Conservation (phyloP, 2,888 invertebrate species). For the Hipparchia semele region DNA sequence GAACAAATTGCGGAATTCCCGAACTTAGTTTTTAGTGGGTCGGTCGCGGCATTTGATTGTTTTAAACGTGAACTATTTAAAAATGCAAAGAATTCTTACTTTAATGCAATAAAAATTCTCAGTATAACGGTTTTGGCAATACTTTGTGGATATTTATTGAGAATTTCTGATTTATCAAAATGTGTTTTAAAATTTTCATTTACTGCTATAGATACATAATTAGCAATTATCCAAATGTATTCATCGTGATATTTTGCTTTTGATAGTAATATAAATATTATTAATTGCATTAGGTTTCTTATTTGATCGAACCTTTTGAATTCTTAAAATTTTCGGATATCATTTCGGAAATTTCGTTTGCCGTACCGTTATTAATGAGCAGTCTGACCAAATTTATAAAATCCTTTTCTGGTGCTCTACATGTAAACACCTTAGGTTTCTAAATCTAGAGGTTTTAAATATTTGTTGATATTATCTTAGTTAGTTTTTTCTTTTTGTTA, state of each 20-base stretch:
- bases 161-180: not conserved
- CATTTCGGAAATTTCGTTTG: too few relatives aligned
- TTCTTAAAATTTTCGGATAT: too few relatives aligned
- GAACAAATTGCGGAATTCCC: slow-evolving; percentile 63
- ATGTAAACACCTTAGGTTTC: not conserved
- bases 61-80: not conserved
- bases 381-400: too few relatives aligned
- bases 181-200: too few relatives aligned
- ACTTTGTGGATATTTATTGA: not conserved
- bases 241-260: not conserved
- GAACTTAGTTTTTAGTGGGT: slow-evolving; percentile 54
- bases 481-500: not conserved
- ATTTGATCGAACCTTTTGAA: not conserved
- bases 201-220: too few relatives aligned
- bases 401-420: not conserved
- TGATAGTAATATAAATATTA: not conserved
- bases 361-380: too few relatives aligned
- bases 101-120: not conserved
- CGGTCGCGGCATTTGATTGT: slow-evolving; percentile 36
- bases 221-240: not conserved
- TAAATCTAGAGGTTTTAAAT: not conserved
- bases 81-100: not conserved
- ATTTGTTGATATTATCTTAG: not conserved
- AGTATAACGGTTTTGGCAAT: not conserved
- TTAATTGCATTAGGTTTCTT: not conserved